Percentiles rank a stretch among this genome's conserved stretches.
Conservation (phyloP, 2,797 vertebrate species). For the Typhlichthys eigenmanni region DNA sequence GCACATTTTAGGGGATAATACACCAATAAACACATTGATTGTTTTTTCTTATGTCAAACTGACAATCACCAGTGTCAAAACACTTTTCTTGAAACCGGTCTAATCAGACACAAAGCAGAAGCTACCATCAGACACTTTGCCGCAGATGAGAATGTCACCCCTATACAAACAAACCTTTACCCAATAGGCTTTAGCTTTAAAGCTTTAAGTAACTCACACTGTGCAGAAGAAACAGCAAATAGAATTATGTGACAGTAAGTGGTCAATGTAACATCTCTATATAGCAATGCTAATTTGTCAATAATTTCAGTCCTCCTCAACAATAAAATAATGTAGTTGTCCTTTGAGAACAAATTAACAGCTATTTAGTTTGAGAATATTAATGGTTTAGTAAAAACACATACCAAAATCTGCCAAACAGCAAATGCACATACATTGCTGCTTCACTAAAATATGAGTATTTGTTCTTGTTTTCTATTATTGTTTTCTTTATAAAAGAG, state of each 20-base stretch:
- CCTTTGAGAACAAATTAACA: constrained; percentile 57
- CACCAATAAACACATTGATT: background rate
- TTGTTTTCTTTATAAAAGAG: background rate
- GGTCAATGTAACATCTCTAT: constrained; percentile 41
- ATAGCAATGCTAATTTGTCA: constrained; percentile 55
- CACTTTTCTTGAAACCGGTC: constrained; percentile 19
- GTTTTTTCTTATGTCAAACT: constrained; percentile 38
- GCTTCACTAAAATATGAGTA: no score
- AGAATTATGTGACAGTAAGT: constrained; percentile 40
- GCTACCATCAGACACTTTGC: constrained; percentile 59
- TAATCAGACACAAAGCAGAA: constrained; percentile 41
- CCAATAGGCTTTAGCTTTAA: constrained; percentile 58
- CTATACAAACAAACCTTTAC: constrained; percentile 65
- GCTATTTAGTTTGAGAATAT: constrained; percentile 26
- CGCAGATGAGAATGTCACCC: constrained; percentile 59
- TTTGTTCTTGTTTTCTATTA: constrained; percentile 6
- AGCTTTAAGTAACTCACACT: constrained; percentile 43
- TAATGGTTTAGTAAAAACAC: constrained; percentile 13
- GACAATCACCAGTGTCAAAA: constrained; percentile 24
- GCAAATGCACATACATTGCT: no score
- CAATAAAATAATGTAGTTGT: constrained; percentile 56
- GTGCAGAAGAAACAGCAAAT: constrained; percentile 51
- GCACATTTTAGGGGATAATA: constrained; percentile 32
- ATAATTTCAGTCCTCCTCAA: constrained; percentile 32
- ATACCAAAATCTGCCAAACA: background rate